Evolutionary conservation across 1,140 invertebrate genomes (phyloP), one percentile per base, ranked within the genome.

Genomic region (Campodea augens): DNA sequence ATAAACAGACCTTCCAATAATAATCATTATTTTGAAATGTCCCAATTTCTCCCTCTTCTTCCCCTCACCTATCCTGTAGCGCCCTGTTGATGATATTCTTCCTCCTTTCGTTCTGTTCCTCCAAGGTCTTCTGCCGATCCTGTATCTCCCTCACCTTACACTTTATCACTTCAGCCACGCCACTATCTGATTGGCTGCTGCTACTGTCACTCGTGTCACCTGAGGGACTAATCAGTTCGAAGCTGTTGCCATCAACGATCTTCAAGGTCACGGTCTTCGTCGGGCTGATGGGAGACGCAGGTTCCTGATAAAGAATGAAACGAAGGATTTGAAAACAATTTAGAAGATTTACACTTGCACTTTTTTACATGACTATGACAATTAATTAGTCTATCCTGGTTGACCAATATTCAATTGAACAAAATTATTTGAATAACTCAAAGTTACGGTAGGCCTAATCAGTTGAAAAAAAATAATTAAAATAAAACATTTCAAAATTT

Each of bases 31-130:
- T 13, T 38, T 10, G 10, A 38, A 15, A 13, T 38, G 4, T 13
- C 43, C 19, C 20, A 5, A 23, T 7, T 15, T 37, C 10, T n/a
- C 27, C 4, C 37, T 7, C 29, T 40, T 15, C 2, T 38, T 25
- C n/a, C 2, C 15, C 57, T 54, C 55, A 77, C 73, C 77, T 75
- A 57, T 81, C 76, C 46, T 72, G 72, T 19, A 84, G 67, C 24
- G 77, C 78, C 60, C 77, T 73, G 13, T 73, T 60, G 2, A 84
- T 61, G 55, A 81, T 63, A 55, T 77, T 71, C 57, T 77, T 79
- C 48, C 76, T 72, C 49, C 73, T 73, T 52, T 74, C 73, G 63
- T 82, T 84, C 51, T 81, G 75, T 59, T 82, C 78, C 55, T 83
- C 77, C 52, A 82, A 78, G 43, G 74, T 55, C 55, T 75, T 79